Evolutionary conservation across 1,140 invertebrate species (phyloP), one percentile per base, ranked within the genome.

Genomic region (Coelopa frigida): DNA sequence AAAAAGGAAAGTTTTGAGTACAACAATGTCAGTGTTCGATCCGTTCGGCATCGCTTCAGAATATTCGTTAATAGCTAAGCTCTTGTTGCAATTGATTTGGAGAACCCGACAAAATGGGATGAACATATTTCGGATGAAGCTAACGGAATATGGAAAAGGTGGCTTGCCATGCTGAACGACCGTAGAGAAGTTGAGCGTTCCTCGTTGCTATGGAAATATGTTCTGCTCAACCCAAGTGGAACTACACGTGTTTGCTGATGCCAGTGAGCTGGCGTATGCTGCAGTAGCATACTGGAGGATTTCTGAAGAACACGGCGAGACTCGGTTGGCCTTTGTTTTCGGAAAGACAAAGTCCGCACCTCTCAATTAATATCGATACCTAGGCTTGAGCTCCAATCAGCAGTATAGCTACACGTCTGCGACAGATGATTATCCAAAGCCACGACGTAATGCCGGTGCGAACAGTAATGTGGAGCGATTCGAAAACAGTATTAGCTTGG

Each of bases 61-160:
- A 12, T 60, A 64, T 39, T 56, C 49, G 11, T 60, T 71, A 20
- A 55, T 54, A 26, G 39, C 51, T 15, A 72, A 69, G 53, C 68
- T 70, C 8, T 36, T 72, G 6, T 39, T 72, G 3, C 71, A 72
- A 53, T 46, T 63, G 10, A 52, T 70, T 10, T 70, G 67, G 59
- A 45, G 54, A 20, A 50, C 22, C 12, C 48, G 52, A 45, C 67
- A 5, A 51, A 54, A n/a, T 74, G 70, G 70, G 66, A 72, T 18
- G 48, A 58, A 17, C 22, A 20, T 4, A 40, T 71, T 2, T 15
- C 20, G 1, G 14, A 0, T 14, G 15, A 44, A 11, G 27, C n/a
- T 14, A 3, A 32, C 3, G 15, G 6, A 8, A 32, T 32, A n/a
- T 32, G 41, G 41, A 21, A 15, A 20, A 44, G 22, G 4, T 44